These are phyloP conservation scores for Apus apus DNA, from an alignment of 2,113 vertebrate species.

Conservation along the genomic window DNA sequence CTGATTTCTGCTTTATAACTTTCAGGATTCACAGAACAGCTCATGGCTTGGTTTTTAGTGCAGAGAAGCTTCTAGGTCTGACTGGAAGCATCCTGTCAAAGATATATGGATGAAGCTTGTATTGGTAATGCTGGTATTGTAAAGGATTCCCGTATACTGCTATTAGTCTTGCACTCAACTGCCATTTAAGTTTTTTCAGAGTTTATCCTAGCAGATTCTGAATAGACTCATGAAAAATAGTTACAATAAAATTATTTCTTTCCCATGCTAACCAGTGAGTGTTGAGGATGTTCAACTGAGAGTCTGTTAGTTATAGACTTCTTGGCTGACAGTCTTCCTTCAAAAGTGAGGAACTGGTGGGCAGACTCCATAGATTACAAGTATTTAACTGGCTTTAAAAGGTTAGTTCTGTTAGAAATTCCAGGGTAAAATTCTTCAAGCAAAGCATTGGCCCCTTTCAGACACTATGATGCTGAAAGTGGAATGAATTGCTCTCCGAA, in stretches of 20 bases:
- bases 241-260: constrained; percentile 29
- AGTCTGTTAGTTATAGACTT: background rate
- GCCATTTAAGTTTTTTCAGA: background rate
- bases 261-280: background rate
- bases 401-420: constrained; percentile 33
- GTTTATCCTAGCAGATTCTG: constrained; percentile 33
- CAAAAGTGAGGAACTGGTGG: background rate
- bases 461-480: constrained; percentile 47
- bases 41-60: background rate
- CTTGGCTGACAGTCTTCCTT: background rate
- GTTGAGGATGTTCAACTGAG: background rate
- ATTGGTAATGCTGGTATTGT: background rate
- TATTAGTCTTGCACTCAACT: constrained; percentile 22
- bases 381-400: constrained; percentile 39
- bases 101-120: background rate
- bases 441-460: constrained; percentile 46
- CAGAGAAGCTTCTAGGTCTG: background rate
- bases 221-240: constrained; percentile 31
- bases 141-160: background rate
- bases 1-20: background rate
- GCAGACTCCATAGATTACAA: background rate
- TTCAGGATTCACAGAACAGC: background rate
- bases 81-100: background rate
- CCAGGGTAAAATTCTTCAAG: constrained; percentile 41
- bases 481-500: constrained; percentile 51